Evolutionary conservation across 1,140 invertebrate genomes (phyloP).

Genomic region (Lucilia cuprina): DNA sequence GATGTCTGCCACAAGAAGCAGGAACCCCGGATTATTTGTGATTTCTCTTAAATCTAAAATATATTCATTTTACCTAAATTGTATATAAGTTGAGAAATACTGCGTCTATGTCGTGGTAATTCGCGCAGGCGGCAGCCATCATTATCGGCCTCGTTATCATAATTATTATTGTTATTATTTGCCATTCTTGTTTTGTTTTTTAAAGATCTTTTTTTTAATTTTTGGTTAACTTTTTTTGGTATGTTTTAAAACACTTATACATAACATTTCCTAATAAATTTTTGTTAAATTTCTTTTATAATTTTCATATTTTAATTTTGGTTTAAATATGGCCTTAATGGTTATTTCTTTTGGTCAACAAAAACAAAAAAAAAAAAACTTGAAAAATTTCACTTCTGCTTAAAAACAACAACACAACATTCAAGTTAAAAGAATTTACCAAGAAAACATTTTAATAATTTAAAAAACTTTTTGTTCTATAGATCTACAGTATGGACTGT

Average conservation of each 20-base stretch:
- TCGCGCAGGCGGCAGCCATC: constrained; percentile 32
- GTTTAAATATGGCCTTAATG: too few relatives aligned
- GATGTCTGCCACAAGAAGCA: too few relatives aligned
- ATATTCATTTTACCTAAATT: constrained; percentile 55
- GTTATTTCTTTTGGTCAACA: too few relatives aligned
- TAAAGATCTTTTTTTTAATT: background rate
- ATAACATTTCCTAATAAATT: background rate
- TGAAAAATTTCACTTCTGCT: too few relatives aligned
- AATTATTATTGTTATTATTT: background rate
- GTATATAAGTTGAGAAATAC: constrained; percentile 60
- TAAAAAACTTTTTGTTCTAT: too few relatives aligned
- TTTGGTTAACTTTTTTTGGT: background rate
- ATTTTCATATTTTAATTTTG: too few relatives aligned
- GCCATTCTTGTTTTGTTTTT: background rate
- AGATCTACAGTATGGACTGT: too few relatives aligned
- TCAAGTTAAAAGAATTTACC: too few relatives aligned
- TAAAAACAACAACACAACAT: too few relatives aligned
- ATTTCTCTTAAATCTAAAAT: background rate
- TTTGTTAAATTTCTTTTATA: background rate
- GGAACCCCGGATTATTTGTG: background rate
- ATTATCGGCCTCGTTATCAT: background rate
- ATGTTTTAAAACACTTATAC: background rate
- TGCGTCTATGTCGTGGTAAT: constrained; percentile 58
- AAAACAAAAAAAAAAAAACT: too few relatives aligned
- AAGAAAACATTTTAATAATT: too few relatives aligned